A percentile compares a stretch with the other conserved stretches of the same genome.
Conservation (phyloP, 2,888 invertebrate genomes). For the Agrotis clavis region DNA sequence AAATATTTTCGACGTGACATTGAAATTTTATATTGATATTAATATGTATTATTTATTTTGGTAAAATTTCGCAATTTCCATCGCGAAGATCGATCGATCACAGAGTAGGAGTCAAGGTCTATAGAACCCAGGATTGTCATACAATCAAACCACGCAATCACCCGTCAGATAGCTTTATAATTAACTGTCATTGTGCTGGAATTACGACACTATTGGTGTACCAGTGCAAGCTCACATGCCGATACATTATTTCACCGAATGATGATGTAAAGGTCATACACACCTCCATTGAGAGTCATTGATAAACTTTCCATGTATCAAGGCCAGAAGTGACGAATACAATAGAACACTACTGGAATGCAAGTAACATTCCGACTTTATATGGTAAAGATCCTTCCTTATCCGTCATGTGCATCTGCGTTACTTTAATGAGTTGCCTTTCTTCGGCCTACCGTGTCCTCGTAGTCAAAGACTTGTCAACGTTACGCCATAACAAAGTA, state of each 20-base stretch:
- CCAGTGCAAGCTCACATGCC: constrained; percentile 25
- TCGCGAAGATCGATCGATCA: constrained; percentile 61
- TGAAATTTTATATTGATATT: constrained; percentile 48
- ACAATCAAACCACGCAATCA: constrained; percentile 76
- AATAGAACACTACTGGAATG: constrained; percentile 41
- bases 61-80: constrained; percentile 61
- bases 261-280: constrained; percentile 57
- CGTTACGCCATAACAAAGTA: too few species aligned
- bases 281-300: constrained; percentile 54
- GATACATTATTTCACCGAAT: constrained; percentile 45
- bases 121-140: constrained; percentile 68
- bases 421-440: constrained; percentile 8
- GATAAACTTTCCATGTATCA: constrained; percentile 68
- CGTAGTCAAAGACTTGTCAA: background rate
- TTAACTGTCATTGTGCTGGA: constrained; percentile 77
- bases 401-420: background rate
- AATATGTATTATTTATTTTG: constrained; percentile 58
- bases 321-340: constrained; percentile 55
- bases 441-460: background rate
- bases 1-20: constrained; percentile 54
- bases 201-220: constrained; percentile 65
- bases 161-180: constrained; percentile 78
- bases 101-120: constrained; percentile 74
- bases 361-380: constrained; percentile 35
- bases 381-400: constrained; percentile 38